A percentile compares a stretch with the other conserved stretches of the same genome.
These are phyloP conservation scores for Drosophila guanche DNA, from an alignment of 1,140 invertebrate species.

Conservation along the genomic window DNA sequence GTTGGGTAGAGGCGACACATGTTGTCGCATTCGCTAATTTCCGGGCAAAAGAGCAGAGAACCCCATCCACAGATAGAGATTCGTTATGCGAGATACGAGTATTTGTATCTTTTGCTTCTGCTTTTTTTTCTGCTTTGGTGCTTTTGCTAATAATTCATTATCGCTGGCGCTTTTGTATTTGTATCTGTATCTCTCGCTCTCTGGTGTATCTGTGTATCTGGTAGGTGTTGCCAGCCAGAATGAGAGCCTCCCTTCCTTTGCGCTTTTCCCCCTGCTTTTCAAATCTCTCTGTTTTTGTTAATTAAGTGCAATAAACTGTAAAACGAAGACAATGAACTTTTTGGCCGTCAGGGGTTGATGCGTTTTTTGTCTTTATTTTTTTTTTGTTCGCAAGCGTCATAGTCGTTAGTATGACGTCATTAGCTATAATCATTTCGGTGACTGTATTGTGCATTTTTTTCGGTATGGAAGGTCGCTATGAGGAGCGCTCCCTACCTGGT, in stretches of 20 bases:
- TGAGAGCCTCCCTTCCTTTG: slow-evolving; percentile 5
- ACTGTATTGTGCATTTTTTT: slow-evolving; percentile 2
- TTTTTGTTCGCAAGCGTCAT: slow-evolving; percentile 9
- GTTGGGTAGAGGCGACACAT: slow-evolving; percentile 42
- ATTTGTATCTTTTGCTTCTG: slow-evolving; percentile 20
- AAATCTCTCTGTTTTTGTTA: slow-evolving; percentile 40
- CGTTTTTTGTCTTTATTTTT: slow-evolving; percentile 17
- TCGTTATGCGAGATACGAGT: slow-evolving; percentile 23
- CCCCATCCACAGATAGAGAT: slow-evolving; percentile 50
- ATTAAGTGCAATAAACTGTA: slow-evolving; percentile 73
- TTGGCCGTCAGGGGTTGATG: slow-evolving; percentile 57
- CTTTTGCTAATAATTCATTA: slow-evolving; percentile 72
- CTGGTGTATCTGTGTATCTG: slow-evolving; percentile 17
- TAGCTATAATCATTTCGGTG: slow-evolving; percentile 1
- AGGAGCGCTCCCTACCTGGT: slow-evolving; percentile 12
- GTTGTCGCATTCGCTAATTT: slow-evolving; percentile 64
- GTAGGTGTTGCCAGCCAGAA: slow-evolving; percentile 42
- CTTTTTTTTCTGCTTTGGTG: slow-evolving; percentile 4
- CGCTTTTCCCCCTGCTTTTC: not conserved
- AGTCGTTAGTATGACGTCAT: slow-evolving; percentile 33
- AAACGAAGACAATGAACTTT: slow-evolving; percentile 62
- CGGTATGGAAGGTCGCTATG: slow-evolving; percentile 2
- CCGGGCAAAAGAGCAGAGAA: slow-evolving; percentile 25
- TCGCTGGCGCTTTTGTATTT: slow-evolving; percentile 50
- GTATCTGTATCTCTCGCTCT: slow-evolving; percentile 30